Percentiles rank a stretch among this genome's conserved stretches.
These are phyloP conservation scores for Caranx melampygus DNA, from an alignment of 2,113 vertebrate genomes.

Conservation along the genomic window DNA sequence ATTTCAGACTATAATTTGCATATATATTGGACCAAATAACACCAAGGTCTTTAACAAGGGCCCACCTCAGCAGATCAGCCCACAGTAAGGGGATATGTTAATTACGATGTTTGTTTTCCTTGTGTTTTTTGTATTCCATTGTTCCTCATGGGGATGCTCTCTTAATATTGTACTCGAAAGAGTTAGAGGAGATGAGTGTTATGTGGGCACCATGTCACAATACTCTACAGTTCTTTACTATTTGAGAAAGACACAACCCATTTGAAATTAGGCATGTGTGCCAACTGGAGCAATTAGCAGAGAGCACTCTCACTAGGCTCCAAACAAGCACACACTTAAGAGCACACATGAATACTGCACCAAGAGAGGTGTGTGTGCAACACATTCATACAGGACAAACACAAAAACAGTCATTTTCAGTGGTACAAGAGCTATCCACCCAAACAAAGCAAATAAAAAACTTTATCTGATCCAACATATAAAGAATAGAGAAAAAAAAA, in stretches of 20 bases:
- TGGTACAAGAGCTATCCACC: background rate
- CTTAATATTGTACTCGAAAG: background rate
- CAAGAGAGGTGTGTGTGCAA: conserved; percentile 3
- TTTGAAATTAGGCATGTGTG: background rate
- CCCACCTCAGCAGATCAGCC: background rate
- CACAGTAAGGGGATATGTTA: background rate
- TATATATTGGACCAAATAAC: background rate
- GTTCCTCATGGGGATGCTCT: background rate
- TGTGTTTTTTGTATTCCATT: background rate
- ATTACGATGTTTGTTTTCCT: background rate
- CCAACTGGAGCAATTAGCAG: conserved; percentile 27
- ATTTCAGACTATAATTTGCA: no score
- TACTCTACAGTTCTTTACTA: background rate
- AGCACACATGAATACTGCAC: background rate
- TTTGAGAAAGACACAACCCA: background rate
- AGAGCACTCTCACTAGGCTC: conserved; percentile 3
- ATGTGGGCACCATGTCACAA: background rate
- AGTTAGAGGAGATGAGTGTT: background rate
- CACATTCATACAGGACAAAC: conserved; percentile 18
- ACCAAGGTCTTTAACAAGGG: background rate
- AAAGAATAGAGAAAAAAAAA: background rate
- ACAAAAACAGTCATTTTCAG: conserved; percentile 1
- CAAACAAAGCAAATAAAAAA: background rate
- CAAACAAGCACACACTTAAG: background rate
- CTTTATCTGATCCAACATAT: background rate